Evolutionary conservation across 2,888 invertebrate genomes (phyloP).

Genomic region (Amblyjoppa fuscipennis): DNA sequence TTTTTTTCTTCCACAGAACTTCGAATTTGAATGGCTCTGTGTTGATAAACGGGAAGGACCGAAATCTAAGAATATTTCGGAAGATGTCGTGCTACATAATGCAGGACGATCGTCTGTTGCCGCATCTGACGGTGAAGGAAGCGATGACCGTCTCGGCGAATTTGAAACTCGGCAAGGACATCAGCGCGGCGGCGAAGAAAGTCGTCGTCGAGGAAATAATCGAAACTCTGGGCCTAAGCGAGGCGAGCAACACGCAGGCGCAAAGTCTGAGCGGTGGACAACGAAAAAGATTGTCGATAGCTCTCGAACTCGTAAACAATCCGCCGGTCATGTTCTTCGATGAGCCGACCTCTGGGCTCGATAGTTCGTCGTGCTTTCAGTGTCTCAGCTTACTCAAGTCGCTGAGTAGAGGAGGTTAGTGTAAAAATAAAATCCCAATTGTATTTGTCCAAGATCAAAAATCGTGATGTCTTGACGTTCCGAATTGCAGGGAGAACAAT

Average conservation of each 20-base stretch:
- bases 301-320: constrained; percentile 96
- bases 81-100: constrained; percentile 98
- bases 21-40: constrained; percentile 94
- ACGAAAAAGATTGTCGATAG: constrained; percentile 95
- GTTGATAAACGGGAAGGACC: constrained; percentile 94
- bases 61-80: constrained; percentile 94
- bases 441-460: background rate
- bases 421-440: background rate
- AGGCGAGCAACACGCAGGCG: constrained; percentile 92
- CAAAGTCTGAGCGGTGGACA: constrained; percentile 95
- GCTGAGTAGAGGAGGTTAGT: constrained; percentile 91
- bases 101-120: constrained; percentile 96
- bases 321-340: constrained; percentile 99
- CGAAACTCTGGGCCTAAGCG: constrained; percentile 93
- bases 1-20: constrained; percentile 87
- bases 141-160: constrained; percentile 98
- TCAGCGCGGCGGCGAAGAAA: constrained; percentile 90
- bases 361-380: constrained; percentile 97
- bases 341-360: constrained; percentile 96
- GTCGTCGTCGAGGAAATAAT: constrained; percentile 94
- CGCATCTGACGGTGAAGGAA: constrained; percentile 96
- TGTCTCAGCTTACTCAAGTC: constrained; percentile 95
- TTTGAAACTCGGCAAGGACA: constrained; percentile 94
- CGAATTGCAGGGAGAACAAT: constrained; percentile 90
- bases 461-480: background rate